Base-by-base conservation (phyloP, 2,888 invertebrate genomes). In the Ectropis crepuscularia region DNA sequence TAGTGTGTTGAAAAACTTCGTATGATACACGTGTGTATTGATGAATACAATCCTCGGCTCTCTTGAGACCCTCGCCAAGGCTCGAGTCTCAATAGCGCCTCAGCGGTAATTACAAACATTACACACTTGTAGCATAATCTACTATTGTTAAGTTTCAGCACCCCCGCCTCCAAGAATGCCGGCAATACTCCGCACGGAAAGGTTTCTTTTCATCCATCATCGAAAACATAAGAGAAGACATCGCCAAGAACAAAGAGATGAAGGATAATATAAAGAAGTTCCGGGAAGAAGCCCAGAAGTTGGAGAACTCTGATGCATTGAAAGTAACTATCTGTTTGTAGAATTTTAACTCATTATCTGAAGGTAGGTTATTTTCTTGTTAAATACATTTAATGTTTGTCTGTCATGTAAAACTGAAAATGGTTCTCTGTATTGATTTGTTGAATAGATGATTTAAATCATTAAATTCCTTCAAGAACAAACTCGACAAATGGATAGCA, bases 221-320 rank as follows among this genome's bases (percentile, higher is more conserved):
- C 66, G 97, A 98, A 58, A 99, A 99, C 84, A 95, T 99, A 69
- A 96, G 95, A 84, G 97, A 98, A 76, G 99, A 99, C 82, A 95
- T 99, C 85, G 95, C 96, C 11, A 98, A 98, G 85, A 99, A 98
- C 89, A 99, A 99, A 87, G 99, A 99, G 85, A 98, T 99, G 97
- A 99, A 99, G 88, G 99, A 99, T 69, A 99, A 96, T 73, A 94
- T 99, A 63, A 97, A 98, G 77, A 99, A 98, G 85, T 99, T 99
- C 82, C 94, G 98, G 65, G 97, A 98, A 88, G 99, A 99, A 91
- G 97, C 98, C n/a, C 96, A 98, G 73, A 99, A 98, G 91, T 89
- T 99, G 39, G 99, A 99, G 87, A 97, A 99, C 81, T 98, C 99
- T 0, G 99, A 99, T 58, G 99, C 99, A 0, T 88, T 99, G 63